Conservation (phyloP, 2,113 vertebrate genomes). For the Phoxinus phoxinus region DNA sequence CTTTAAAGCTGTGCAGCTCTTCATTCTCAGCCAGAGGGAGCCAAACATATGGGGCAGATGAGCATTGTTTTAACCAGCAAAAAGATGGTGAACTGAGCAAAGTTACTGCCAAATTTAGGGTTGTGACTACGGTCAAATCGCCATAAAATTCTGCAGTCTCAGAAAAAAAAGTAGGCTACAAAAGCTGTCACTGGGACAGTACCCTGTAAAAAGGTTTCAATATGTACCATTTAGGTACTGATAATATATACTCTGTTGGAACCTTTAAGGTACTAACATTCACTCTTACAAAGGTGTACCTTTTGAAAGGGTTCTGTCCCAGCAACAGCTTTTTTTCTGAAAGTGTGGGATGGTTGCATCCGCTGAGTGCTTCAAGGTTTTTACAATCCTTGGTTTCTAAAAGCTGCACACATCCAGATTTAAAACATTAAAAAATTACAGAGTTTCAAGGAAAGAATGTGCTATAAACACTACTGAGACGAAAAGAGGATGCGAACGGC, state of each 20-base stretch:
- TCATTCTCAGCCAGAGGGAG: background rate
- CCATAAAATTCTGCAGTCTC: background rate
- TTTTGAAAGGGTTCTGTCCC: too few relatives aligned
- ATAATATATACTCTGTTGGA: too few relatives aligned
- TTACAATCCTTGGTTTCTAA: background rate
- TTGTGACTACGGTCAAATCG: constrained; percentile 1
- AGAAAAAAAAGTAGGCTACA: too few relatives aligned
- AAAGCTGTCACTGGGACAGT: too few relatives aligned
- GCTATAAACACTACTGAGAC: background rate
- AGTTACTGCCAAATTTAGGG: background rate
- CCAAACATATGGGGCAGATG: too few relatives aligned
- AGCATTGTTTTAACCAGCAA: constrained; percentile 9
- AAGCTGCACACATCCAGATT: background rate
- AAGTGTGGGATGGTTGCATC: background rate
- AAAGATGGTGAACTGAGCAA: background rate
- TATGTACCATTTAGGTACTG: too few relatives aligned
- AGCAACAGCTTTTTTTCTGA: too few relatives aligned
- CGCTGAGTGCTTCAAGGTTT: background rate
- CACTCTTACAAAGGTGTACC: too few relatives aligned
- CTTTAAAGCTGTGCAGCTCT: background rate
- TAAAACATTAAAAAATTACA: constrained; percentile 1
- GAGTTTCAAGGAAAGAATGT: background rate
- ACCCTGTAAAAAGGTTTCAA: too few relatives aligned
- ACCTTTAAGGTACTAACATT: too few relatives aligned
- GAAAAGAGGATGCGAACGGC: background rate